These are phyloP conservation scores for Drosophila nasuta DNA, from an alignment of 1,140 invertebrate genomes.

Conservation along the genomic window DNA sequence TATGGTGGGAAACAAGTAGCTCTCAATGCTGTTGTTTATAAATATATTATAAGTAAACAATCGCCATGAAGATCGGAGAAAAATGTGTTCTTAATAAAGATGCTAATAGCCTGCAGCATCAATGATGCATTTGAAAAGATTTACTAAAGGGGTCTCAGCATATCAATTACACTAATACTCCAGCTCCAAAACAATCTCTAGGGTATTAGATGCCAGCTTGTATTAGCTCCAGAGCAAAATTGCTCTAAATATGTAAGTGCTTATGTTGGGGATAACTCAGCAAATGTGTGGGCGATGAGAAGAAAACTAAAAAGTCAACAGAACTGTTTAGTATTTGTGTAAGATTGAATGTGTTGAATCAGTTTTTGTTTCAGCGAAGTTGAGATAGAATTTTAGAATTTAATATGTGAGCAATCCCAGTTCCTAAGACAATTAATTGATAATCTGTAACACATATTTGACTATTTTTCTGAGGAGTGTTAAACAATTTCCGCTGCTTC, in stretches of 20 bases:
- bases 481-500: constrained; percentile 1
- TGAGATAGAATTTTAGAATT: no score
- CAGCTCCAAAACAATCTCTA: constrained; percentile 17
- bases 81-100: constrained; percentile 77
- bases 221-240: constrained; percentile 18
- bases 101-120: constrained; percentile 62
- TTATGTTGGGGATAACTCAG: background rate
- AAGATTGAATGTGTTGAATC: background rate
- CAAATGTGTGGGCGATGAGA: background rate
- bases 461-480: background rate
- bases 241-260: background rate
- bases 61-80: constrained; percentile 51
- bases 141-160: constrained; percentile 56
- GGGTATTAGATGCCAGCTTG: constrained; percentile 12
- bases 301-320: background rate
- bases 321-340: background rate
- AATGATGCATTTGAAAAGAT: constrained; percentile 42
- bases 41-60: constrained; percentile 67
- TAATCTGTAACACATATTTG: background rate
- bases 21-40: constrained; percentile 64
- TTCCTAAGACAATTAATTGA: background rate
- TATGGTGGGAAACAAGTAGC: constrained; percentile 69
- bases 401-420: background rate
- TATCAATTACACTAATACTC: constrained; percentile 56
- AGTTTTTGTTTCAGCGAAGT: background rate